Conservation (phyloP, 1,140 invertebrate genomes). For the Aradophagus sp. region DNA sequence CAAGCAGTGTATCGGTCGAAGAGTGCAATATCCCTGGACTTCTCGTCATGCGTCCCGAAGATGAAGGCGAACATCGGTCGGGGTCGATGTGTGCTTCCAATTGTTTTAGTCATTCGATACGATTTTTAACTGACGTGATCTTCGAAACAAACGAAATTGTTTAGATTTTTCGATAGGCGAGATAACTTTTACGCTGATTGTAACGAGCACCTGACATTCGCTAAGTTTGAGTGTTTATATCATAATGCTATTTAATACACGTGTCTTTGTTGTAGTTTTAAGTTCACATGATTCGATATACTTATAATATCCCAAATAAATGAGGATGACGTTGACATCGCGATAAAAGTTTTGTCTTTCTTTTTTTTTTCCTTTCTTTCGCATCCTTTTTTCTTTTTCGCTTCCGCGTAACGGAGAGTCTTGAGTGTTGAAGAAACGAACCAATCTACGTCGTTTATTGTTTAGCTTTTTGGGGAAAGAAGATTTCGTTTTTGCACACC, state of each 20-base stretch:
- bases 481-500: slow-evolving; percentile 38
- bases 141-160: slow-evolving; percentile 8
- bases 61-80: too few relatives aligned
- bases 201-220: slow-evolving; percentile 12
- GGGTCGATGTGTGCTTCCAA: too few relatives aligned
- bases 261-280: slow-evolving; percentile 36
- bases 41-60: too few relatives aligned
- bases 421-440: too few relatives aligned
- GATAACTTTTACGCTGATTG: too few relatives aligned
- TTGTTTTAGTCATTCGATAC: slow-evolving; percentile 27
- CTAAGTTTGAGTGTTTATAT: slow-evolving; percentile 11
- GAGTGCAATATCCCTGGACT: too few relatives aligned
- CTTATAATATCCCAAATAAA: slow-evolving; percentile 28
- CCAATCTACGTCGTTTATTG: slow-evolving; percentile 29
- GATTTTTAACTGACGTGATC: slow-evolving; percentile 16
- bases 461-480: slow-evolving; percentile 42
- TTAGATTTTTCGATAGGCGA: too few relatives aligned
- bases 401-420: too few relatives aligned
- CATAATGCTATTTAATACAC: slow-evolving; percentile 34
- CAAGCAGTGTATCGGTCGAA: too few relatives aligned
- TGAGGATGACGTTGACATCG: slow-evolving; percentile 9
- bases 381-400: slow-evolving; percentile 4
- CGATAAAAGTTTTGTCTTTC: too few relatives aligned
- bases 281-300: slow-evolving; percentile 26
- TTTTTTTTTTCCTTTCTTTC: too few relatives aligned